A percentile compares a stretch with the other conserved stretches of the same genome.
These are phyloP conservation scores for Oryctes rhinoceros DNA, from an alignment of 1,140 invertebrate species.

Conservation along the genomic window DNA sequence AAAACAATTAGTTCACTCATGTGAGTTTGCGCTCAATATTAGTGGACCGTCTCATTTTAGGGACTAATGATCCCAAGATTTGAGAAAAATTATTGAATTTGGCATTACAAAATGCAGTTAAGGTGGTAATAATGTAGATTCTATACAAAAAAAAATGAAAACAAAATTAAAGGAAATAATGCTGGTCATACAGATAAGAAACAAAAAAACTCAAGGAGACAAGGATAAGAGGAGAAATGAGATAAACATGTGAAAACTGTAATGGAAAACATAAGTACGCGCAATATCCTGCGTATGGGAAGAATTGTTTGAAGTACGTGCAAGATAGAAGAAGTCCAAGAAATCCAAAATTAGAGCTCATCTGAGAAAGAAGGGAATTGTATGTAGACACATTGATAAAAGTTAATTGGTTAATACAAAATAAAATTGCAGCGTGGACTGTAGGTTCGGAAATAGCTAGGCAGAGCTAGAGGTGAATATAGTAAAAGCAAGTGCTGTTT, in stretches of 20 bases:
- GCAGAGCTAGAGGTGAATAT: too few relatives aligned
- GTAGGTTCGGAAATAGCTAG: too few relatives aligned
- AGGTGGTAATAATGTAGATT: slow-evolving; percentile 34
- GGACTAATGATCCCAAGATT: slow-evolving; percentile 51
- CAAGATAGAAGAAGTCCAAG: slow-evolving; percentile 21
- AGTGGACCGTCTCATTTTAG: slow-evolving; percentile 55
- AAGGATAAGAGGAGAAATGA: background rate
- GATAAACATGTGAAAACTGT: slow-evolving; percentile 28
- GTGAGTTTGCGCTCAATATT: slow-evolving; percentile 52
- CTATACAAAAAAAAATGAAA: slow-evolving; percentile 37
- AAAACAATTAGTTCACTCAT: slow-evolving; percentile 50
- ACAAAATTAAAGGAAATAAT: background rate
- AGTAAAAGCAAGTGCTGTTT: too few relatives aligned
- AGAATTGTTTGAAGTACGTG: too few relatives aligned
- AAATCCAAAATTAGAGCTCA: slow-evolving; percentile 12
- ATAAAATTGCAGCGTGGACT: background rate
- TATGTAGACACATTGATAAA: slow-evolving; percentile 22
- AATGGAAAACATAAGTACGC: slow-evolving; percentile 33
- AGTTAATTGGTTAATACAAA: background rate
- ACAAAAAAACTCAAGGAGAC: slow-evolving; percentile 23
- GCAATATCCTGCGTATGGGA: slow-evolving; percentile 38
- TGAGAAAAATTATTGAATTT: slow-evolving; percentile 54
- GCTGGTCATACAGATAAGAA: background rate
- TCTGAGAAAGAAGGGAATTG: slow-evolving; percentile 12
- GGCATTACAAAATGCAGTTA: slow-evolving; percentile 51